Evolutionary conservation across 2,888 invertebrate genomes (phyloP), one percentile per base, ranked within the genome.

Genomic region (Linnaemya vulpina): DNA sequence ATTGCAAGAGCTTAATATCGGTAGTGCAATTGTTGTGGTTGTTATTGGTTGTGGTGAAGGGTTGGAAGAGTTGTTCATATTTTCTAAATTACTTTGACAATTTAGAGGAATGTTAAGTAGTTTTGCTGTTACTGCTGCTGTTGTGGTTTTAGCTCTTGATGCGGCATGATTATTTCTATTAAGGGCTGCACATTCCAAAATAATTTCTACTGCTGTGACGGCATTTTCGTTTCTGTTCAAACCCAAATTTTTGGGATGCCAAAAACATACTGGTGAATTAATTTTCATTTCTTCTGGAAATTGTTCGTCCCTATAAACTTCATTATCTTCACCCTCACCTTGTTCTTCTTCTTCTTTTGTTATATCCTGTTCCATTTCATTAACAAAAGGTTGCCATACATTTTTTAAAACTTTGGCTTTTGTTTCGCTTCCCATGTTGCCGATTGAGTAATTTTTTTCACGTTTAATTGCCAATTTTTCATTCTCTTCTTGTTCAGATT

Each of bases 181-280:
- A 7, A 87, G 68, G 9, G 88, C 88, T 8, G 89, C 89, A 65
- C 89, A 90, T 68, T 90, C 91, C 15, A 90, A 76, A n/a, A 90
- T 88, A 10, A 90, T 89, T 82, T 90, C 90, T 9, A 89, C 89
- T 4, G 91, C 88, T 3, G 89, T 87, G 51, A 86, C 84, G 1
- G 79, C 76, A 11, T 87, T 82, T 8, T 86, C 68, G 15, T 74
- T 87, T 35, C 49, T 68, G 9, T 80, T 71, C 10, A 51, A 55
- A 5, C 82, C 83, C 4, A 63, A 65, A n/a, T 87, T 86, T 38
- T 86, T 88, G 7, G 88, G 87, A 77, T 90, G 91, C 90, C 91
- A 91, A 68, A 90, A 88, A 43, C 91, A 91, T 4, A 81, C 46
- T 0, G 90, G 88, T 1, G 85, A 86, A n/a, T 65, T 83, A 1